Percentiles rank a stretch among this genome's conserved stretches.
phyloP scores from a whole-genome alignment of 2,797 vertebrate genomes.

The Gastrophryne carolinensis region DNA sequence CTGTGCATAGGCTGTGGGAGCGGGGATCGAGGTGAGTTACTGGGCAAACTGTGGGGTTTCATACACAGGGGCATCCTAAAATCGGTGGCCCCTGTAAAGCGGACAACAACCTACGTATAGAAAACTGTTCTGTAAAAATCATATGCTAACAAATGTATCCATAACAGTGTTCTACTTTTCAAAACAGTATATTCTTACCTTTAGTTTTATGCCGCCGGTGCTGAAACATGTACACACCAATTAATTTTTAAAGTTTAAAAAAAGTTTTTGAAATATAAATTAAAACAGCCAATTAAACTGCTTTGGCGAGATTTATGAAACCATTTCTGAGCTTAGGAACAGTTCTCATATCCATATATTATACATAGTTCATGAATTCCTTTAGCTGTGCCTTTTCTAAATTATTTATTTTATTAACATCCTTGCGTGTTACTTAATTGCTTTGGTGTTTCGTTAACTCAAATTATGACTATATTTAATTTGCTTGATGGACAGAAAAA shows the following conservation, averaged over 20 bases:
- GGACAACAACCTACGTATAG: too few relatives aligned
- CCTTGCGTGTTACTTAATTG: constrained; percentile 9
- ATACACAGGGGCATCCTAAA: too few relatives aligned
- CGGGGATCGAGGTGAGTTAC: too few relatives aligned
- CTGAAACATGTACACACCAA: constrained; percentile 10
- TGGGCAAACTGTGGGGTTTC: too few relatives aligned
- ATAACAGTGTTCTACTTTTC: too few relatives aligned
- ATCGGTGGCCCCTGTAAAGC: too few relatives aligned
- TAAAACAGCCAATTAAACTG: constrained; percentile 49
- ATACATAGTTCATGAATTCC: not conserved
- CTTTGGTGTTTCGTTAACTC: constrained; percentile 15
- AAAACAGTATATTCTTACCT: too few relatives aligned
- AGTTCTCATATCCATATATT: constrained; percentile 25
- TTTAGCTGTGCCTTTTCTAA: constrained; percentile 17
- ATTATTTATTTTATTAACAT: constrained; percentile 38
- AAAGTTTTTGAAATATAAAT: constrained; percentile 28
- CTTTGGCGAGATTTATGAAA: constrained; percentile 39
- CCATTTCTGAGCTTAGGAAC: constrained; percentile 21
- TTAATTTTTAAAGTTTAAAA: constrained; percentile 21
- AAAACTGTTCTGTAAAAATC: too few relatives aligned
- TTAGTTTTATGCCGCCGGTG: constrained; percentile 8
- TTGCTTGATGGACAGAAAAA: not conserved
- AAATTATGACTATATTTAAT: not conserved
- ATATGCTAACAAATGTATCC: too few relatives aligned
- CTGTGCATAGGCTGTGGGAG: too few relatives aligned